Conservation (phyloP, 2,888 invertebrate genomes). For the Drosophila fungiperda region DNA sequence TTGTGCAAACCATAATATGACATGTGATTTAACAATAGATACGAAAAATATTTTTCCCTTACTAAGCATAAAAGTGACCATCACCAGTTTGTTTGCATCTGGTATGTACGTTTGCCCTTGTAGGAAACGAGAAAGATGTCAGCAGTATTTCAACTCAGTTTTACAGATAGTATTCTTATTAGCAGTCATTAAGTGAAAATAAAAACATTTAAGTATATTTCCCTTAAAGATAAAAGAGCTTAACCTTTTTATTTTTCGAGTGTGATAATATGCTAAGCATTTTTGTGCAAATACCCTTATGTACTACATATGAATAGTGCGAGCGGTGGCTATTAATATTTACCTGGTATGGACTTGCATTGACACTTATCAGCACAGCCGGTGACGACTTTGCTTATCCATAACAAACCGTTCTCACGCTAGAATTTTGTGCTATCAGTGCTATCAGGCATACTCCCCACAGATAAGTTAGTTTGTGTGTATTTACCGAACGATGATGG, state of each 20-base stretch:
- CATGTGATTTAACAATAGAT: background rate
- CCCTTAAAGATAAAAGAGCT: background rate
- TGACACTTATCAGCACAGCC: conserved; percentile 42
- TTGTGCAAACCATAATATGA: background rate
- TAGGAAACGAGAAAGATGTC: background rate
- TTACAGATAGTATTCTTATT: background rate
- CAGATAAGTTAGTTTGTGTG: conserved; percentile 51
- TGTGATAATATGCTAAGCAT: background rate
- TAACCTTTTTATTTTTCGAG: background rate
- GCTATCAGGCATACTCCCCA: conserved; percentile 8
- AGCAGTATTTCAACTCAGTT: background rate
- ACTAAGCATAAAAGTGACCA: background rate
- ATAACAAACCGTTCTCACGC: conserved; percentile 41
- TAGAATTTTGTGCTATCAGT: conserved; percentile 28
- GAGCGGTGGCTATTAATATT: conserved; percentile 29
- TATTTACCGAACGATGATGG: conserved; percentile 17
- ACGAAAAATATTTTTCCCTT: background rate
- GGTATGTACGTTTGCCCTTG: background rate
- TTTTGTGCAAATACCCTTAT: background rate
- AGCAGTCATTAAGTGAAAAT: background rate
- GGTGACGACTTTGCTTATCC: conserved; percentile 55
- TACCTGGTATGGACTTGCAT: conserved; percentile 31
- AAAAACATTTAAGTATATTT: background rate
- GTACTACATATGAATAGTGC: background rate
- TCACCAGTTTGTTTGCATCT: background rate